Base-by-base conservation (phyloP, 2,888 invertebrate species). In the Phortica magna region DNA sequence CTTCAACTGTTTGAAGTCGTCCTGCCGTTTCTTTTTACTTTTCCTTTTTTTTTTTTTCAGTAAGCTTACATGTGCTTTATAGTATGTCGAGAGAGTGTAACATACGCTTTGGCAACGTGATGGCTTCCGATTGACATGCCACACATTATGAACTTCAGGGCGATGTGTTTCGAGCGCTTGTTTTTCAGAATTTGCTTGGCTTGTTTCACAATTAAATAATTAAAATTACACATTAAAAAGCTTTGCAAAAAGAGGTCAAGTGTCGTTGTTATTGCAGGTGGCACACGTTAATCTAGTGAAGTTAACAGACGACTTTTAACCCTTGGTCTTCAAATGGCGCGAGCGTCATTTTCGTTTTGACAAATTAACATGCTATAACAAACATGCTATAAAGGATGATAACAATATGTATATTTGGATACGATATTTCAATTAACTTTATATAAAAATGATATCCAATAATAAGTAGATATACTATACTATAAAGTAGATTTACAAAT, bases 1-100 rank as follows among this genome's bases (percentile, higher is more conserved):
- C 87, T 84, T 84, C 87, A 87, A 88, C 89, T 88, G 88, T 87
- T 10, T 67, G 59, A 19, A 61, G 59, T 61, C 59, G 22, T 55
- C 43, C 10, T 71, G 65, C 12, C 19, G 22, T 9, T 64, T 12
- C 57, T 59, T 12, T 59, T 2, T 17, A 9, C 19, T 59, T 59
- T 59, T 31, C 31, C 31, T 31, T 31, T 31, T 61, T 17, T 61
- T 10, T 61, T 61, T 61, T 61, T 12, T 22, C 19, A 9, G 12
- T 22, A 19, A 7, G n/a, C 53, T 61, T 61, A 9, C 12, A 19
- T 31, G 61, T 22, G 17, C 61, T 61, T 61, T 61, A 22, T 22
- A 31, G 17, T 59, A n/a, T 65, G 31, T 65, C 65, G 41, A 31
- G 42, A 3, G 68, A 9, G 43, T 22, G 43, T 68, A 19, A 68